A percentile compares a stretch with the other conserved stretches of the same genome.
phyloP scores from a whole-genome alignment of 2,888 invertebrate species.

The Beris chalybata region DNA sequence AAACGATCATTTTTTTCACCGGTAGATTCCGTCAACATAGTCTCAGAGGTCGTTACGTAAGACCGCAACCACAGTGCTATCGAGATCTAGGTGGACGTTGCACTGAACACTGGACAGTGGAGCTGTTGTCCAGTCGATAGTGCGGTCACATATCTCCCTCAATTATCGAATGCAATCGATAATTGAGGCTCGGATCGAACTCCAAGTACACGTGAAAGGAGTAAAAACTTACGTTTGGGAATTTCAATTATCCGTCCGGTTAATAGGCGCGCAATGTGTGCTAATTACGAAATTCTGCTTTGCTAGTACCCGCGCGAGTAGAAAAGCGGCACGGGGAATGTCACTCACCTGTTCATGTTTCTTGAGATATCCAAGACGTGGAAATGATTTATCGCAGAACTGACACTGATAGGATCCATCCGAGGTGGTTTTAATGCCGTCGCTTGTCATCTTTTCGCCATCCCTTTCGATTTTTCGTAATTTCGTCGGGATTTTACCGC shows the following conservation, averaged over 20 bases:
- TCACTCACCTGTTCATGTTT: slow-evolving; percentile 85
- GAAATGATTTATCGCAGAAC: slow-evolving; percentile 90
- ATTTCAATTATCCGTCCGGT: slow-evolving; percentile 32
- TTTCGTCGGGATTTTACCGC: slow-evolving; percentile 51
- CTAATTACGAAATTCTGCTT: slow-evolving; percentile 31
- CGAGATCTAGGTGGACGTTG: background rate
- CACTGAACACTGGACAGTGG: background rate
- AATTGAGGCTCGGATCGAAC: slow-evolving; percentile 10
- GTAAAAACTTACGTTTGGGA: slow-evolving; percentile 20
- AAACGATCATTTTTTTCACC: slow-evolving; percentile 35
- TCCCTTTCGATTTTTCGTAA: slow-evolving; percentile 60
- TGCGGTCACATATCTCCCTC: background rate
- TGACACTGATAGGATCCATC: slow-evolving; percentile 86
- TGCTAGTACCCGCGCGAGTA: background rate
- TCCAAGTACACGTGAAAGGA: slow-evolving; percentile 15
- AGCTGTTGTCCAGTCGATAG: slow-evolving; percentile 3
- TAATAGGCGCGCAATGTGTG: slow-evolving; percentile 37
- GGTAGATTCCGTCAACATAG: slow-evolving; percentile 18
- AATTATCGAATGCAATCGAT: slow-evolving; percentile 6
- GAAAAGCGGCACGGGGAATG: slow-evolving; percentile 21
- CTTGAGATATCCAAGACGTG: slow-evolving; percentile 81
- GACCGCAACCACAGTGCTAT: background rate
- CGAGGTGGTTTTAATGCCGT: slow-evolving; percentile 51
- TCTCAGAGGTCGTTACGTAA: background rate
- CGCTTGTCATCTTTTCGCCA: slow-evolving; percentile 61